A percentile compares a stretch with the other conserved stretches of the same genome.
These are phyloP conservation scores for Spilosoma lubricipeda DNA, from an alignment of 2,888 invertebrate genomes.

Conservation along the genomic window DNA sequence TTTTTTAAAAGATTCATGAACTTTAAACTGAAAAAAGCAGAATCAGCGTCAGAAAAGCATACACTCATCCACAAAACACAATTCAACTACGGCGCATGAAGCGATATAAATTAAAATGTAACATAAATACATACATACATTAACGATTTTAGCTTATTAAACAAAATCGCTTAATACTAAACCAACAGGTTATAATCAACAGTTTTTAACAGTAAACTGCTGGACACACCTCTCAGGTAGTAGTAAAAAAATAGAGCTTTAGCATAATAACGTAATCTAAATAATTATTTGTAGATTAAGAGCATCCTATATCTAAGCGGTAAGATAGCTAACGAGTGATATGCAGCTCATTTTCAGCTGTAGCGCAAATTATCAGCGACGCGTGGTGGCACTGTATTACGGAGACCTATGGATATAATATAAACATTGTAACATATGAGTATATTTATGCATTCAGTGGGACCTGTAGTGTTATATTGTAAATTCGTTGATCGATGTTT, in stretches of 20 bases:
- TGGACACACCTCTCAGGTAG: no score
- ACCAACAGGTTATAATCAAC: no score
- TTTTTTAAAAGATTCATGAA: neutral
- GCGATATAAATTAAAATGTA: no score
- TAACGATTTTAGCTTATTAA: no score
- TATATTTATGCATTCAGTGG: neutral
- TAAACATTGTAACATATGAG: neutral
- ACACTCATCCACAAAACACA: no score
- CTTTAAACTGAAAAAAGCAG: no score
- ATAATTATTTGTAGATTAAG: neutral
- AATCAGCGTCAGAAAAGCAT: no score
- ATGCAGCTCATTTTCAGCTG: constrained; percentile 73
- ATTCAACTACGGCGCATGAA: no score
- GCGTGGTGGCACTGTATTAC: constrained; percentile 53
- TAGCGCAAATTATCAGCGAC: constrained; percentile 67
- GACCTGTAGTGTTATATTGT: neutral
- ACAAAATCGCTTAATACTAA: no score
- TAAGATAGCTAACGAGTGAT: constrained; percentile 60
- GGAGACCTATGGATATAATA: neutral
- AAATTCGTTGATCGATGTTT: neutral
- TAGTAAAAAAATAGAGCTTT: no score
- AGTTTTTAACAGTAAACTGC: no score
- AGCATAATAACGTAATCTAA: neutral
- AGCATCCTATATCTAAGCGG: constrained; percentile 41
- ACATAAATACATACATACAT: no score